These are phyloP conservation scores for Sebastes fasciatus DNA, from an alignment of 2,113 vertebrate genomes.

Conservation along the genomic window DNA sequence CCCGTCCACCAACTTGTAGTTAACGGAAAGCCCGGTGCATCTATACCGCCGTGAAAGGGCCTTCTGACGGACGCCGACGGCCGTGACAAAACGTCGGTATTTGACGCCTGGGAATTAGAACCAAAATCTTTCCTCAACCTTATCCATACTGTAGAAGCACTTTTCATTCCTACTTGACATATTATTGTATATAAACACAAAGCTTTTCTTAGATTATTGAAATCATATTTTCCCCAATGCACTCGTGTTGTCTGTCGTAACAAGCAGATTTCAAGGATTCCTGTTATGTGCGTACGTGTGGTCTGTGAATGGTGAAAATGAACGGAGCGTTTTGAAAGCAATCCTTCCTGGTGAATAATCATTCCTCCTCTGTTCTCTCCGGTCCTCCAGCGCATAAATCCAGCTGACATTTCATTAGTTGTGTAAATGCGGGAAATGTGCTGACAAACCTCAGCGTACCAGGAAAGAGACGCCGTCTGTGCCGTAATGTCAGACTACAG, in stretches of 20 bases:
- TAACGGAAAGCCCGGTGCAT: too few species aligned
- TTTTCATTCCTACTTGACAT: neutral
- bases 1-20: too few species aligned
- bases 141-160: neutral
- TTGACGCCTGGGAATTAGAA: too few species aligned
- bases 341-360: slow-evolving; percentile 22
- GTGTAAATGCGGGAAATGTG: slow-evolving; percentile 31
- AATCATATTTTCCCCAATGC: slow-evolving; percentile 25
- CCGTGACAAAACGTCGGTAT: too few species aligned
- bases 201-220: neutral
- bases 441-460: slow-evolving; percentile 16
- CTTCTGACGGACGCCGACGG: too few species aligned
- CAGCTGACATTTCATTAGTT: slow-evolving; percentile 35
- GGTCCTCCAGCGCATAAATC: slow-evolving; percentile 12
- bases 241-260: slow-evolving; percentile 14
- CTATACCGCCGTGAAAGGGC: too few species aligned
- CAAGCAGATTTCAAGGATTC: slow-evolving; percentile 4
- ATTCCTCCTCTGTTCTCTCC: slow-evolving; percentile 11
- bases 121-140: too few species aligned
- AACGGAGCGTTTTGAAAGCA: neutral
- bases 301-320: slow-evolving; percentile 8
- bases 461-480: slow-evolving; percentile 33
- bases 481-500: neutral
- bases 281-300: slow-evolving; percentile 19
- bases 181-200: slow-evolving; percentile 4